Evolutionary conservation across 1,140 invertebrate species (phyloP).

Genomic region (Drosophila rhopaloa): DNA sequence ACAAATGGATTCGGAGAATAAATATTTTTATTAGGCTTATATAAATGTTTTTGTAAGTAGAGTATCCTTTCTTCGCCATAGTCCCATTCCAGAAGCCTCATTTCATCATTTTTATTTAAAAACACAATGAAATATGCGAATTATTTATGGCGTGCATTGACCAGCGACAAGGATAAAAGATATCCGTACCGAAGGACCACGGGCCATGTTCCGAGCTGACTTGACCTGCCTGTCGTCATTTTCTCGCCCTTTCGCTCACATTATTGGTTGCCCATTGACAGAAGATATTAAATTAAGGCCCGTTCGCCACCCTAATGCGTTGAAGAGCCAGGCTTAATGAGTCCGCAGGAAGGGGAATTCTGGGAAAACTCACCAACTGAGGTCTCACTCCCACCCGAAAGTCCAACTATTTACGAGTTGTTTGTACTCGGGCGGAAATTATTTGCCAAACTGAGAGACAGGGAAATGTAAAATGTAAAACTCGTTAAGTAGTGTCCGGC

Average conservation of each 20-base stretch:
- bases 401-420: conserved; percentile 61
- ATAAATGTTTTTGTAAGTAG: not conserved
- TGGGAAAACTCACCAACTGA: conserved; percentile 14
- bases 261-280: conserved; percentile 53
- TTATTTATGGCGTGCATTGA: conserved; percentile 64
- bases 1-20: too few species aligned
- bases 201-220: conserved; percentile 12
- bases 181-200: conserved; percentile 13
- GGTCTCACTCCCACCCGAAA: conserved; percentile 15
- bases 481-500: conserved; percentile 65
- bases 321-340: conserved; percentile 71
- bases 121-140: conserved; percentile 54
- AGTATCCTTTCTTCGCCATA: not conserved
- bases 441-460: conserved; percentile 57
- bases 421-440: conserved; percentile 65
- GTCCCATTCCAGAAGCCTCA: too few species aligned
- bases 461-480: conserved; percentile 40
- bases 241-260: conserved; percentile 33
- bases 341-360: conserved; percentile 16
- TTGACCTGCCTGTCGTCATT: conserved; percentile 35
- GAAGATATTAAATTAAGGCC: conserved; percentile 48
- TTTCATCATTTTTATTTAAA: conserved; percentile 21
- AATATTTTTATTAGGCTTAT: too few species aligned
- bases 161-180: conserved; percentile 36
- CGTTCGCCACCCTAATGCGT: conserved; percentile 66